Conservation (phyloP, 2,888 invertebrate species). For the Leptogaster cylindrica region DNA sequence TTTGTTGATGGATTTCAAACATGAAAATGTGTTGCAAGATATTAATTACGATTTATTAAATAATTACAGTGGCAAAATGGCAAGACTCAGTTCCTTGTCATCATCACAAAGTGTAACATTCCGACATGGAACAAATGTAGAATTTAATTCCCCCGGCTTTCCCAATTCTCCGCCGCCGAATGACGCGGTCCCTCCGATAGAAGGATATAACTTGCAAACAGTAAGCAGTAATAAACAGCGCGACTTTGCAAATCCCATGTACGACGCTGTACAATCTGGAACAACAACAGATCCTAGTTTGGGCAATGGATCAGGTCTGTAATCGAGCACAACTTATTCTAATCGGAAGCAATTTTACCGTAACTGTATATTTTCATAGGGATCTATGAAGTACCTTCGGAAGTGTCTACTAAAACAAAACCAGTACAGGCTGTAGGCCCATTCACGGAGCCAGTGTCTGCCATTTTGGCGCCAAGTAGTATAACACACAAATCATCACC, state of each 20-base stretch:
- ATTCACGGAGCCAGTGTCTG: conserved; percentile 70
- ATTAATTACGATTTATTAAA: neutral
- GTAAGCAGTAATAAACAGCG: conserved; percentile 75
- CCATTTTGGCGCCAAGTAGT: conserved; percentile 81
- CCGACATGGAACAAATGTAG: conserved; percentile 91
- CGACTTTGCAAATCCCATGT: conserved; percentile 98
- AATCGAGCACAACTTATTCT: too few relatives aligned
- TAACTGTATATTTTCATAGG: conserved; percentile 67
- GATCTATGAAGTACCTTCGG: conserved; percentile 83
- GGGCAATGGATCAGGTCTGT: conserved; percentile 67
- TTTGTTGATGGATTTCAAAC: neutral
- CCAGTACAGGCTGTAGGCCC: conserved; percentile 62
- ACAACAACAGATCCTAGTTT: conserved; percentile 65
- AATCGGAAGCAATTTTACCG: too few relatives aligned
- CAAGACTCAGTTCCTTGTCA: conserved; percentile 77
- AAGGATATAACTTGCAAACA: conserved; percentile 81
- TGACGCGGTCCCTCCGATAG: conserved; percentile 65
- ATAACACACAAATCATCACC: conserved; percentile 80
- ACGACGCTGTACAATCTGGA: conserved; percentile 83
- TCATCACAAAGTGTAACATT: conserved; percentile 92
- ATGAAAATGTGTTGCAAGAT: too few relatives aligned
- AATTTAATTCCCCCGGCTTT: conserved; percentile 73
- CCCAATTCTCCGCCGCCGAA: conserved; percentile 60
- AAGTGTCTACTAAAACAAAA: conserved; percentile 72
- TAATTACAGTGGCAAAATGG: conserved; percentile 75